Percentiles rank a stretch among this genome's conserved stretches.
phyloP scores from a whole-genome alignment of 2,113 vertebrate species.

The Sceloporus undulatus region DNA sequence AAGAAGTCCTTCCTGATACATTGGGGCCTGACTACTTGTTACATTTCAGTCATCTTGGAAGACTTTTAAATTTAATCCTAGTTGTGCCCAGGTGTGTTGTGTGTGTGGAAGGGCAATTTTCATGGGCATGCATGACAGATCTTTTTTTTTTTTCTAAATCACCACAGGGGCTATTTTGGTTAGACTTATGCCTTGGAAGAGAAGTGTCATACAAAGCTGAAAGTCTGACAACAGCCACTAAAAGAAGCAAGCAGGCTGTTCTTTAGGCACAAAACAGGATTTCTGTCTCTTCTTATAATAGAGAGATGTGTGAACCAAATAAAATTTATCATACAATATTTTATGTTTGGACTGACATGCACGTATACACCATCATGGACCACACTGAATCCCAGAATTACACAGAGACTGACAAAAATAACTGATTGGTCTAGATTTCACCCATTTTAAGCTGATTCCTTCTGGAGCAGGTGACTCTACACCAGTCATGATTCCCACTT shows the following conservation, averaged over 20 bases:
- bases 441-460: conserved; percentile 11
- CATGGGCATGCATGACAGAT: not conserved
- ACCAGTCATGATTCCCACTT: conserved; percentile 1
- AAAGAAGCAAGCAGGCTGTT: not conserved
- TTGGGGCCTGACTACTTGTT: not conserved
- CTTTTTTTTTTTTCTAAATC: too few species aligned
- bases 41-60: not conserved
- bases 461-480: conserved; percentile 7
- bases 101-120: not conserved
- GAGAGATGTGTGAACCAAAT: not conserved
- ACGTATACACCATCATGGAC: fast-evolving
- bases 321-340: not conserved
- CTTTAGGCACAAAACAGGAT: not conserved
- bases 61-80: not conserved
- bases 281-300: fast-evolving
- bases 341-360: not conserved
- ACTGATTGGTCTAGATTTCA: not conserved
- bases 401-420: fast-evolving
- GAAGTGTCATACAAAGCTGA: too few species aligned
- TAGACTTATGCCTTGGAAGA: too few species aligned
- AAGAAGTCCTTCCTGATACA: not conserved
- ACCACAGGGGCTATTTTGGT: too few species aligned
- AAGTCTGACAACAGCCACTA: too few species aligned
- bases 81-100: not conserved
- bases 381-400: not conserved